Percentiles rank a stretch among this genome's conserved stretches.
Evolutionary conservation across 2,888 invertebrate species (phyloP).

Genomic region (Brachyptera putata): DNA sequence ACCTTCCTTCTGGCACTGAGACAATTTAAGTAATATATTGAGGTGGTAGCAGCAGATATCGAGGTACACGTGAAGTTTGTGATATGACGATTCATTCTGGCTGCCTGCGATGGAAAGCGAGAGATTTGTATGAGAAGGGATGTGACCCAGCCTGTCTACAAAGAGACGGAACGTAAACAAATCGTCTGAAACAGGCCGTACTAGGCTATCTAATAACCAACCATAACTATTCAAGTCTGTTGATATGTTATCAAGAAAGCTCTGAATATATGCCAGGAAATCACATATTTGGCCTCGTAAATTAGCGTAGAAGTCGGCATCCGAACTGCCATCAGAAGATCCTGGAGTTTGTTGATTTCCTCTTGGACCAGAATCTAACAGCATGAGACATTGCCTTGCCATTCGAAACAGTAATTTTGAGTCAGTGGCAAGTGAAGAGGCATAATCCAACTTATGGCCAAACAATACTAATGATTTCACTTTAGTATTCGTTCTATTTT

Average conservation of each 20-base stretch:
- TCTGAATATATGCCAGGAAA: background rate
- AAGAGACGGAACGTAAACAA: background rate
- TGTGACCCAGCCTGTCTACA: background rate
- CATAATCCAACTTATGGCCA: background rate
- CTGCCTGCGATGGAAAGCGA: background rate
- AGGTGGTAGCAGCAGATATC: conserved; percentile 14
- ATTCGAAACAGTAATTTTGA: background rate
- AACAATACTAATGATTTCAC: background rate
- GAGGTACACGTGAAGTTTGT: background rate
- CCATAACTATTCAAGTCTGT: background rate
- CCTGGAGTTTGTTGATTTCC: background rate
- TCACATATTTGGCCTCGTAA: background rate
- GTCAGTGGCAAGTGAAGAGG: background rate
- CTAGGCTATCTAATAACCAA: background rate
- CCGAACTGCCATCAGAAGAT: background rate
- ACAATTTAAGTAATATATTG: background rate
- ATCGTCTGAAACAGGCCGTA: background rate
- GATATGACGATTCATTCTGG: background rate
- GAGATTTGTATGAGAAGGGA: background rate
- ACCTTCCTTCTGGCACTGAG: background rate
- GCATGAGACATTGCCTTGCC: background rate
- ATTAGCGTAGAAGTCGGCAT: background rate
- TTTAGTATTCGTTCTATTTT: background rate
- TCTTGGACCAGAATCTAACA: background rate
- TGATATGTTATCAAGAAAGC: background rate